Conservation (phyloP, 2,888 invertebrate genomes). For the Oscheius sp. region DNA sequence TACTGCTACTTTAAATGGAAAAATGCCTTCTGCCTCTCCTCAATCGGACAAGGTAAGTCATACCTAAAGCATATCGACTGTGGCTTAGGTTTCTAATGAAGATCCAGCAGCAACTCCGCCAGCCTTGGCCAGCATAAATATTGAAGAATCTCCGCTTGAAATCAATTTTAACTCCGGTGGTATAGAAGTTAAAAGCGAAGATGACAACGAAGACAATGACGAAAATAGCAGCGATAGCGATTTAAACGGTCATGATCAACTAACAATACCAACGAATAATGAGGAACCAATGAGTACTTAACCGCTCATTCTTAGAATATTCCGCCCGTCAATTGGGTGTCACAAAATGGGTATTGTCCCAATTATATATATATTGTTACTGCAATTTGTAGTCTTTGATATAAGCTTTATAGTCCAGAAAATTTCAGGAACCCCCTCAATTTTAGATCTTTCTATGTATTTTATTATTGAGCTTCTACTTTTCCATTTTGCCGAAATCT, state of each 20-base stretch:
- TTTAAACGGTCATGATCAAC: constrained; percentile 7
- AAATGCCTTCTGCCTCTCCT: constrained; percentile 16
- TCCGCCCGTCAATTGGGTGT: not conserved
- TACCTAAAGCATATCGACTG: not conserved
- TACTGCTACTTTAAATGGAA: not conserved
- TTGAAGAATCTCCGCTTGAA: constrained; percentile 17
- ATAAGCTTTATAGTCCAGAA: not conserved
- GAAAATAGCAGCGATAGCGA: constrained; percentile 1
- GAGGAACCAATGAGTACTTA: constrained; percentile 17
- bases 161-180: constrained; percentile 11
- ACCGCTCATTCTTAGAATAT: not conserved
- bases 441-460: constrained; percentile 8
- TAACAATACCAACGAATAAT: not conserved
- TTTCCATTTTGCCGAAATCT: not conserved
- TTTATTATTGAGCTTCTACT: not conserved
- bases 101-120: constrained; percentile 27
- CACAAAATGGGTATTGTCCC: constrained; percentile 2
- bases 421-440: constrained; percentile 1
- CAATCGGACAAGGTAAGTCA: not conserved
- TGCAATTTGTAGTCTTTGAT: too few species aligned
- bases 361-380: too few species aligned
- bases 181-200: not conserved
- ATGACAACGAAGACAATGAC: not conserved
- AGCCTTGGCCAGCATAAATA: constrained; percentile 26
- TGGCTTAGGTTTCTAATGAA: not conserved